A percentile compares a stretch with the other conserved stretches of the same genome.
phyloP scores from a whole-genome alignment of 2,113 vertebrate species.

The mouse (Mus musculus) region DNA sequence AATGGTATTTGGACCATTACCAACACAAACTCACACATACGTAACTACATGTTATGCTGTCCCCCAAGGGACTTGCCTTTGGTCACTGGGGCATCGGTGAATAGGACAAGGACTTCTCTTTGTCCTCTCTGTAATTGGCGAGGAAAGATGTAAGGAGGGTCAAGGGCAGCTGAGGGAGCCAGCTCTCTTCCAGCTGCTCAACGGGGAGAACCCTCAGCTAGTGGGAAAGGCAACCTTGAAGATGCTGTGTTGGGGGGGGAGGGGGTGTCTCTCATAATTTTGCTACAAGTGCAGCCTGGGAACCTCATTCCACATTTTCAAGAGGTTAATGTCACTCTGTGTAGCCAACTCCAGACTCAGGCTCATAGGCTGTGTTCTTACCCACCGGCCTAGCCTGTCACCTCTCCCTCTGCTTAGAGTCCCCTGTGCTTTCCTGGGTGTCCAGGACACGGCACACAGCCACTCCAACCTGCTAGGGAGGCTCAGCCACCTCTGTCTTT shows the following conservation, averaged over 20 bases:
- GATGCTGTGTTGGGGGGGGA: not conserved
- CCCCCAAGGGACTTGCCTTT: not conserved
- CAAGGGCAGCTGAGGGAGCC: too few species aligned
- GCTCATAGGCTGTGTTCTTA: not conserved
- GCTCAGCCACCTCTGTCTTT: too few species aligned
- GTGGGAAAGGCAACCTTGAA: not conserved
- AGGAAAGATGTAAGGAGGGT: not conserved
- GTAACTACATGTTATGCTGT: fast-evolving
- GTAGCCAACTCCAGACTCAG: not conserved
- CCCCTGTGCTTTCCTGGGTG: not conserved
- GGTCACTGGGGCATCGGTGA: not conserved
- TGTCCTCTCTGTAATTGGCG: not conserved
- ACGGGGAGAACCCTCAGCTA: not conserved
- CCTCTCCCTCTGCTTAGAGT: not conserved
- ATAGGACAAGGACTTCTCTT: fast-evolving
- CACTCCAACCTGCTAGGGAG: not conserved
- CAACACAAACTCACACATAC: not conserved
- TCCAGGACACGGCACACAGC: too few species aligned
- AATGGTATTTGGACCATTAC: fast-evolving
- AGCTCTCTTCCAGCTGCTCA: fast-evolving
- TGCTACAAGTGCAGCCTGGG: not conserved
- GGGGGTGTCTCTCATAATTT: not conserved
- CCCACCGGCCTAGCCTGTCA: not conserved
- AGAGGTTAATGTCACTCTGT: too few species aligned
- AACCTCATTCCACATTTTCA: fast-evolving